Percentiles rank a stretch among this genome's conserved stretches.
Conservation (phyloP, 1,140 invertebrate genomes). For the Manduca sexta region DNA sequence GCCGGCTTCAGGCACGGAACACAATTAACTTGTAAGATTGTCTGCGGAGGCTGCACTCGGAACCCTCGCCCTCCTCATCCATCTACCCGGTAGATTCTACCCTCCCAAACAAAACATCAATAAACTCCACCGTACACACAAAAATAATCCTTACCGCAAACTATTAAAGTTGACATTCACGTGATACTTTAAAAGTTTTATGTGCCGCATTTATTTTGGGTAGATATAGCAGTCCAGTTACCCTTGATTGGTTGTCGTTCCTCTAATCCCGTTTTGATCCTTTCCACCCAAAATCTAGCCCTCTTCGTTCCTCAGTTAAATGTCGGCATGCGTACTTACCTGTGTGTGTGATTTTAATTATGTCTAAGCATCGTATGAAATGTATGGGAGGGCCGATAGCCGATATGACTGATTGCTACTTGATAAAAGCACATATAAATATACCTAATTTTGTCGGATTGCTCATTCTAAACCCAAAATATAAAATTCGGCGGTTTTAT, state of each 20-base stretch:
- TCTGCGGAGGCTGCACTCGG: slow-evolving; percentile 68
- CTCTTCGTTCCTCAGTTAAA: slow-evolving; percentile 60
- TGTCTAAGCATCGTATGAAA: no score
- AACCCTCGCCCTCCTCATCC: slow-evolving; percentile 57
- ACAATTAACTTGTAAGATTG: slow-evolving; percentile 73
- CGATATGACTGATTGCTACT: no score
- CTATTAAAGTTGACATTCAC: slow-evolving; percentile 28
- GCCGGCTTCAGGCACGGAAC: slow-evolving; percentile 65
- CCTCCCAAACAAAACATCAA: slow-evolving; percentile 72
- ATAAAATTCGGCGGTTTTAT: no score
- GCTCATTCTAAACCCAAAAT: no score
- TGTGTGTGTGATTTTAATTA: slow-evolving; percentile 19
- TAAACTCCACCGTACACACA: slow-evolving; percentile 38
- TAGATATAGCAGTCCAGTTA: slow-evolving; percentile 74
- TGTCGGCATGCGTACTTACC: slow-evolving; percentile 66
- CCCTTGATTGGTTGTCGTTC: slow-evolving; percentile 75
- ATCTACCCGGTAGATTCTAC: slow-evolving; percentile 44
- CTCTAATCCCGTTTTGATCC: slow-evolving; percentile 73
- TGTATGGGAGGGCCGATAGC: no score
- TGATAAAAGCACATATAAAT: no score
- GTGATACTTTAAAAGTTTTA: slow-evolving; percentile 53
- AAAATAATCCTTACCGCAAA: slow-evolving; percentile 26
- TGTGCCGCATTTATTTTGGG: slow-evolving; percentile 70
- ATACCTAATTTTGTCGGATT: no score
- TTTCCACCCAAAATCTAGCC: slow-evolving; percentile 69